Evolutionary conservation across 1,140 invertebrate species (phyloP).

Genomic region (Condylostylus longicornis): DNA sequence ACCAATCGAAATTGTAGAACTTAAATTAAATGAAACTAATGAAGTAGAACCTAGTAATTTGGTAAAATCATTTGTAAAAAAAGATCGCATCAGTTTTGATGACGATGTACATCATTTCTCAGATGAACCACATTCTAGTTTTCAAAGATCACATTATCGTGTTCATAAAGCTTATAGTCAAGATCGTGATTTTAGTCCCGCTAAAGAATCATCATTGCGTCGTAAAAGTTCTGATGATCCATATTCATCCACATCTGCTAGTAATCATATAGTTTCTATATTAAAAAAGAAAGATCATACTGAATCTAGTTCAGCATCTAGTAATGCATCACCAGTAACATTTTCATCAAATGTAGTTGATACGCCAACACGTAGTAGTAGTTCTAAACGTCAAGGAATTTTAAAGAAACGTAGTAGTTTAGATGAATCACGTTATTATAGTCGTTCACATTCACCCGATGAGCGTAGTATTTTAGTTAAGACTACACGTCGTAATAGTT

Average conservation of each 20-base stretch:
- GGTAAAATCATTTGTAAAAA: constrained; percentile 8
- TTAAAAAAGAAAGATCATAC: constrained; percentile 57
- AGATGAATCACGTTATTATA: constrained; percentile 47
- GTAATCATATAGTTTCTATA: constrained; percentile 50
- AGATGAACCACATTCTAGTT: neutral
- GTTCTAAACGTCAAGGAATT: constrained; percentile 53
- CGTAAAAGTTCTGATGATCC: constrained; percentile 32
- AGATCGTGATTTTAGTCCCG: constrained; percentile 7
- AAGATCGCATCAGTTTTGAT: constrained; percentile 9
- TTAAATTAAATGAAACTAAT: too few species aligned
- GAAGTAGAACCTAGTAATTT: too few species aligned
- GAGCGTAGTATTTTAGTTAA: constrained; percentile 28
- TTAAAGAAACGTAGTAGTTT: constrained; percentile 63
- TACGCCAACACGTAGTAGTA: constrained; percentile 35
- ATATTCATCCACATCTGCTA: constrained; percentile 15
- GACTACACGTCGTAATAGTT: constrained; percentile 34
- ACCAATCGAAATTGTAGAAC: too few species aligned
- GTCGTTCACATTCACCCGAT: constrained; percentile 30
- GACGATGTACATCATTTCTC: neutral
- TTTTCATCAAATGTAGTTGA: constrained; percentile 52
- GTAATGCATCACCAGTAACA: constrained; percentile 47
- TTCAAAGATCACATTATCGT: constrained; percentile 5
- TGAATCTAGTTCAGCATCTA: constrained; percentile 37
- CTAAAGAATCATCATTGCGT: constrained; percentile 20
- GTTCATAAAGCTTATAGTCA: constrained; percentile 10